These are phyloP conservation scores for Phyllostomus hastatus DNA, from an alignment of 2,113 vertebrate genomes.

Conservation along the genomic window DNA sequence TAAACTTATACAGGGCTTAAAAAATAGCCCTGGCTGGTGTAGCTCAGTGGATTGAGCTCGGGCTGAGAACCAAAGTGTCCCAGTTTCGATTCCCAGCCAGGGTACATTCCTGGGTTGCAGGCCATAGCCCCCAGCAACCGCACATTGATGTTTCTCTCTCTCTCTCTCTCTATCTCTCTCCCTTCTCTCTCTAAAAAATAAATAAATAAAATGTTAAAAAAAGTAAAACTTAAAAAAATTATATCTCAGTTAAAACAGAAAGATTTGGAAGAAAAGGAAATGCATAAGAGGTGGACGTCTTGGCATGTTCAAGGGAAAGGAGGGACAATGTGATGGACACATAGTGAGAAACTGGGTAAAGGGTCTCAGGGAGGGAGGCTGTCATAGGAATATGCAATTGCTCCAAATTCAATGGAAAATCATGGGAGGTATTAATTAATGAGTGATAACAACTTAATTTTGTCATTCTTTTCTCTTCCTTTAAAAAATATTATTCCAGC, in stretches of 20 bases:
- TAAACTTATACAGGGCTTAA: not conserved
- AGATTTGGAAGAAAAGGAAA: not conserved
- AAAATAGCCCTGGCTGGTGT: not conserved
- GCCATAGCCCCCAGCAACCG: no score
- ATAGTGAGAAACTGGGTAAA: not conserved
- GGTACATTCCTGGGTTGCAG: no score
- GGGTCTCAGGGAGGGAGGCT: accelerated
- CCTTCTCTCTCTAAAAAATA: no score
- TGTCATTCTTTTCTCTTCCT: not conserved
- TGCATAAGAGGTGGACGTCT: not conserved
- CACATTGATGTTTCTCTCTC: no score
- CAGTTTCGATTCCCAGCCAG: no score
- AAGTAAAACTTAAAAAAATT: no score
- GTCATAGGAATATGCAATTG: not conserved
- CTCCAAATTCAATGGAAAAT: not conserved
- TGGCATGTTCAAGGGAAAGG: not conserved
- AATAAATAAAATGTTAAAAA: no score
- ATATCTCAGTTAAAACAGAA: not conserved
- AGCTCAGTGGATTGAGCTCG: no score
- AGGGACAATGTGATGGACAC: not conserved
- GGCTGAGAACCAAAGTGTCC: no score
- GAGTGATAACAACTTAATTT: not conserved
- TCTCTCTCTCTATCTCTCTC: no score
- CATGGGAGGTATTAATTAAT: not conserved
- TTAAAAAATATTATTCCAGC: not conserved